Evolutionary conservation across 2,888 invertebrate species (phyloP), one percentile per base, ranked within the genome.

Genomic region (Falcaria lacertinaria): DNA sequence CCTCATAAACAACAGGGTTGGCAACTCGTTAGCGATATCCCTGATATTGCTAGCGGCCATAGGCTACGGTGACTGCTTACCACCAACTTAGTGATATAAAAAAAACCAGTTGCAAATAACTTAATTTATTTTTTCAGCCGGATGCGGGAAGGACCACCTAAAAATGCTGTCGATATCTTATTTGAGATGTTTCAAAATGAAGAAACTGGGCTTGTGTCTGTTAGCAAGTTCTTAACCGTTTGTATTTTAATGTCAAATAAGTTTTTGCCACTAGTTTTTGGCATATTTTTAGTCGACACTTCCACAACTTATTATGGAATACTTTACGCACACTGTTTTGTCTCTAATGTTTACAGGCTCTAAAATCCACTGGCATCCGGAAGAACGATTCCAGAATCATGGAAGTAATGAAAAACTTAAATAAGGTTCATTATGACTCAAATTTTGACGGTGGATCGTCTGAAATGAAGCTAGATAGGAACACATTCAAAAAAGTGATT

Each of bases 141-240:
- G 54, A 91, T 90, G 44, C 89, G 90, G 13, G 92, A 92, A 60
- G 91, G 91, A 49, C 89, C 91, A 39, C 92, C 92, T 59, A 92
- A 91, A 58, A 93, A 94, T 81, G 94, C 97, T 4, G 97, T 97
- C 75, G 97, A 97, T 85, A 94, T 95, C 16, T 90, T 98, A 37
- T 98, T 97, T 78, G 97, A 97, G 68, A 96, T 97, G 94, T 97
- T 97, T 71, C 95, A 95, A 84, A 95, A 94, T 74, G 94, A 95
- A 75, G 95, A 95, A 45, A 93, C 93, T 0, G 94, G 93, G 2
- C 89, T 95, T n/a, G 82, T 96, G 36, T 93, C 95, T 0, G 94
- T 96, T 73, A 96, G 96, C 62, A 96, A 95, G 80, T 97, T 98
- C 89, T 85, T 97, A 76, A 94, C 96, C 62, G 96, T 96, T 88